These are phyloP conservation scores for Crypturellus undulatus DNA, from an alignment of 2,113 vertebrate genomes.

Conservation along the genomic window DNA sequence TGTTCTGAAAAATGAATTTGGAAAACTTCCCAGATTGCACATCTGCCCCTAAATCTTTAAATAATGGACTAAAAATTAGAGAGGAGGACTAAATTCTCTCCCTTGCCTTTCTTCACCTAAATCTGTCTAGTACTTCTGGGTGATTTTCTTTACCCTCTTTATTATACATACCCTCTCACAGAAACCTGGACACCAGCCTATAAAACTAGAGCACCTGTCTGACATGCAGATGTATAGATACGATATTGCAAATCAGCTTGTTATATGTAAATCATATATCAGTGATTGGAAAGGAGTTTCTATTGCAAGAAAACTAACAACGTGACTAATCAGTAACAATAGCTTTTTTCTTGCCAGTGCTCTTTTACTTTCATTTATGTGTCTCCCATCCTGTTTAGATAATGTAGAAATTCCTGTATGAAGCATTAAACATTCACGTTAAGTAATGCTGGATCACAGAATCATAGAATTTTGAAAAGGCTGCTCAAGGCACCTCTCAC, in stretches of 20 bases:
- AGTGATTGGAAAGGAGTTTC: not conserved
- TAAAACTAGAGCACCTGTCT: not conserved
- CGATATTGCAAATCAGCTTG: not conserved
- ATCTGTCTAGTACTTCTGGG: not conserved
- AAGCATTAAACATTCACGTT: not conserved
- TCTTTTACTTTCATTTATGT: not conserved
- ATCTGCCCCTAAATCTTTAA: slow-evolving; percentile 29
- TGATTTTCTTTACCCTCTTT: not conserved
- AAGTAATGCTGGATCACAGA: not conserved
- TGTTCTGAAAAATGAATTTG: slow-evolving; percentile 73
- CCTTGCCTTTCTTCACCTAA: not conserved
- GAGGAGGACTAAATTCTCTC: not conserved
- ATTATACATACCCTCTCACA: not conserved
- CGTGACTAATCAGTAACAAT: not conserved
- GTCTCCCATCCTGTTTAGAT: not conserved
- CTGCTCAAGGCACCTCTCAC: not conserved
- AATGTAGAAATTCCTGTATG: not conserved
- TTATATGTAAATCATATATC: slow-evolving; percentile 22
- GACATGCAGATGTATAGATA: not conserved
- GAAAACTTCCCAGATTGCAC: slow-evolving; percentile 55
- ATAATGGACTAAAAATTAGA: not conserved
- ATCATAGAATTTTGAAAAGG: not conserved
- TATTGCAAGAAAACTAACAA: not conserved
- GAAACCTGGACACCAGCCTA: not conserved
- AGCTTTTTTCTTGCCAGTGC: not conserved